phyloP scores from a whole-genome alignment of 2,888 invertebrate species.

The Andrena hattorfiana region DNA sequence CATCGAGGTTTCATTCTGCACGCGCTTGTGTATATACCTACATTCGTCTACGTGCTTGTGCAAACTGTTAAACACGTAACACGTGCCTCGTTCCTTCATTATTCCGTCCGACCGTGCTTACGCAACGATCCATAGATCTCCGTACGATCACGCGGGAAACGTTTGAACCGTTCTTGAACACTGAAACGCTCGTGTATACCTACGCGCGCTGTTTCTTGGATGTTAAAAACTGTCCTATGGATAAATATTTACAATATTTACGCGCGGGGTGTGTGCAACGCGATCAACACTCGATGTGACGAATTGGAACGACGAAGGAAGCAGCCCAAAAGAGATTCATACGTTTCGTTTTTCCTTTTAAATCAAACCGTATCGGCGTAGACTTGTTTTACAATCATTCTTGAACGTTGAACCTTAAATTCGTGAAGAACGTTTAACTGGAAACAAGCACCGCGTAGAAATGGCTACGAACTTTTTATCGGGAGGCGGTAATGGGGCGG shows the following conservation, averaged over 20 bases:
- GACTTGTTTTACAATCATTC: neutral
- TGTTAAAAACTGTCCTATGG: neutral
- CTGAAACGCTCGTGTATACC: neutral
- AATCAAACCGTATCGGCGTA: neutral
- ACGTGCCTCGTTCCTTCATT: neutral
- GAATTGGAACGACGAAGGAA: neutral
- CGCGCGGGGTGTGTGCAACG: neutral
- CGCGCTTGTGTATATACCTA: neutral
- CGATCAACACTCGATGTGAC: neutral
- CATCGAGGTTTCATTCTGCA: slow-evolving; percentile 24
- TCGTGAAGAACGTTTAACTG: neutral
- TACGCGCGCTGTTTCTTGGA: neutral
- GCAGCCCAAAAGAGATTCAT: neutral
- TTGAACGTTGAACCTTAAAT: neutral
- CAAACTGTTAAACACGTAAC: slow-evolving; percentile 6
- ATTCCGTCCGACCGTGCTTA: neutral
- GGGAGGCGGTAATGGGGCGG: neutral
- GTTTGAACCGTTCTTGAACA: neutral
- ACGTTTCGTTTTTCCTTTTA: neutral
- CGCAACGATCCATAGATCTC: neutral
- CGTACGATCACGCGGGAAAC: slow-evolving; percentile 15
- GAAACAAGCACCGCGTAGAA: neutral
- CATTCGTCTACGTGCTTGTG: slow-evolving; percentile 3
- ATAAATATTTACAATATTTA: neutral
- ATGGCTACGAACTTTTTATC: neutral